These are phyloP conservation scores for Cliona cf. orientalis DNA, from an alignment of 37 sponge, comb jelly and placozoan genomes.

Conservation along the genomic window DNA sequence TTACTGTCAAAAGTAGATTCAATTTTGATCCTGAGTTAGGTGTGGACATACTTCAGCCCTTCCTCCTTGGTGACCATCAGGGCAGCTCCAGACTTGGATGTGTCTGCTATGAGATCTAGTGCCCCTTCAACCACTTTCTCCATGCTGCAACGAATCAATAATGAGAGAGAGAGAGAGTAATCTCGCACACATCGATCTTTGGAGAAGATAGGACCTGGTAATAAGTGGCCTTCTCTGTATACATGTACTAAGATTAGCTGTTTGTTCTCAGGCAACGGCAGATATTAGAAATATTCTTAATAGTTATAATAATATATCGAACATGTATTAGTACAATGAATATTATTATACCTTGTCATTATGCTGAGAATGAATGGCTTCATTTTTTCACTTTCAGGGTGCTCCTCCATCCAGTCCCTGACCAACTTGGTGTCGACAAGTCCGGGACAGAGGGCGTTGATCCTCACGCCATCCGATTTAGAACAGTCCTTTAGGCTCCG, in stretches of 20 bases:
- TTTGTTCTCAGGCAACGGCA: conserved; percentile 20
- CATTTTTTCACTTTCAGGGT: too few species aligned
- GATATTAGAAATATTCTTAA: neutral
- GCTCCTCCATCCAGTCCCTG: neutral
- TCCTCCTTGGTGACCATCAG: conserved; percentile 6
- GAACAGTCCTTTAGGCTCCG: conserved; percentile 17
- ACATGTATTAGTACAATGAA: too few species aligned
- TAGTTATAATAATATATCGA: too few species aligned
- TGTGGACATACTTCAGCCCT: conserved; percentile 2
- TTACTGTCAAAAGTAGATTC: too few species aligned
- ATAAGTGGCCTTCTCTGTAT: too few species aligned
- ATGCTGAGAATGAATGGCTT: too few species aligned
- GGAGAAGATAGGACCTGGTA: too few species aligned
- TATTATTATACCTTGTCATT: too few species aligned
- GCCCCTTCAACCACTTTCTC: conserved; percentile 45
- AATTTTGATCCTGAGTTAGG: too few species aligned
- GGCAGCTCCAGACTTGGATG: conserved; percentile 37
- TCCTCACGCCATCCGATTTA: conserved; percentile 42
- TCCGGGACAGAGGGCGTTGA: conserved; percentile 74
- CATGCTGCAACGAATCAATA: neutral
- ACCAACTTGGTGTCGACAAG: conserved; percentile 55
- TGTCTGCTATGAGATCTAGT: conserved; percentile 25
- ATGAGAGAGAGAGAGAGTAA: too few species aligned
- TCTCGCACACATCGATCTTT: too few species aligned
- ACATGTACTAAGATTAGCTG: too few species aligned